A percentile compares a stretch with the other conserved stretches of the same genome.
Conservation (phyloP, 2,113 vertebrate species). For the Cygnus buccinator region DNA sequence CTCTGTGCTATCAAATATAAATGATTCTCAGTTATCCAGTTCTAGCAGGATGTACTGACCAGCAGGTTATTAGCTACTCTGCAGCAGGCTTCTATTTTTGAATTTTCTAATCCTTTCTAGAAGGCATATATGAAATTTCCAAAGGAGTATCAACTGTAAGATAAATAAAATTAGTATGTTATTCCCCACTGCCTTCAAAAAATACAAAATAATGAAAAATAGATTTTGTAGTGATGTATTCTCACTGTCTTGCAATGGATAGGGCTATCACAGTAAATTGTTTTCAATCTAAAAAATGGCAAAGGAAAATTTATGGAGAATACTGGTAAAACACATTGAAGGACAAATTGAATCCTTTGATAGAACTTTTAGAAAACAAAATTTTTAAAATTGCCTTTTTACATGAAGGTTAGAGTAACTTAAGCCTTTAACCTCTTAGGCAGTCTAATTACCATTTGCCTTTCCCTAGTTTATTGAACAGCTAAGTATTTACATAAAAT, state of each 20-base stretch:
- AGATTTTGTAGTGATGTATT: background rate
- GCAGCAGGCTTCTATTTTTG: background rate
- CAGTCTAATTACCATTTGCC: background rate
- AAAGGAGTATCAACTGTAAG: background rate
- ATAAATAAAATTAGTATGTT: background rate
- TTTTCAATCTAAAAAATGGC: background rate
- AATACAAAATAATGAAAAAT: background rate
- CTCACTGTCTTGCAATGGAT: background rate
- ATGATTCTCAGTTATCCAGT: background rate
- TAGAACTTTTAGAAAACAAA: background rate
- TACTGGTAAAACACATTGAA: background rate
- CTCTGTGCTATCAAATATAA: background rate
- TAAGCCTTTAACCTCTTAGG: background rate
- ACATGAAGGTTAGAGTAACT: background rate
- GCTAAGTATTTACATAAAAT: background rate
- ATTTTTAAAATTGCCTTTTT: background rate
- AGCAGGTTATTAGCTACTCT: background rate
- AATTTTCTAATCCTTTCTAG: background rate
- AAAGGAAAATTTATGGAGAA: background rate
- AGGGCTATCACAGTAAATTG: background rate
- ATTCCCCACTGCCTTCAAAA: background rate
- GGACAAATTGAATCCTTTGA: background rate
- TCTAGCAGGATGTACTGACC: background rate
- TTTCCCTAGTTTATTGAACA: background rate
- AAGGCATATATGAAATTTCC: background rate